A percentile compares a stretch with the other conserved stretches of the same genome.
These are phyloP conservation scores for Hydrolagus affinis DNA, from an alignment of 2,113 vertebrate genomes.

Conservation along the genomic window DNA sequence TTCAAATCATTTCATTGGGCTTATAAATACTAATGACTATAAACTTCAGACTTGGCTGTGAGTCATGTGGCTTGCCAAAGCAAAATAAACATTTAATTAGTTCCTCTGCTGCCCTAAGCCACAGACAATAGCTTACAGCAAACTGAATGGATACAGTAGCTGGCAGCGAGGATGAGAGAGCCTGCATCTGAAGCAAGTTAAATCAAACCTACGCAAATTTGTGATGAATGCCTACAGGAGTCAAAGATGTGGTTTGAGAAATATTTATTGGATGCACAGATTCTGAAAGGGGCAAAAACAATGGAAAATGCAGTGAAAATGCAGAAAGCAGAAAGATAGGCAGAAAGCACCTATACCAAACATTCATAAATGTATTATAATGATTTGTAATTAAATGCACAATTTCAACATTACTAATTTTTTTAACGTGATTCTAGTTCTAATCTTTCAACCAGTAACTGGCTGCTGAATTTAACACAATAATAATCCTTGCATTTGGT, in stretches of 20 bases:
- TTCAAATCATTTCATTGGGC: background rate
- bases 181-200: background rate
- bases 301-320: background rate
- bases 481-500: no score
- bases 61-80: background rate
- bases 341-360: no score
- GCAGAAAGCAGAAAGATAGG: no score
- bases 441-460: no score
- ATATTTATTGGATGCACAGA: background rate
- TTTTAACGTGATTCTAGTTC: no score
- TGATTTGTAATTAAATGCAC: no score
- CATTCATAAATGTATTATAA: no score
- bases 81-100: slow-evolving; percentile 21
- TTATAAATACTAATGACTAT: background rate
- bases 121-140: slow-evolving; percentile 12
- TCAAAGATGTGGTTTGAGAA: background rate
- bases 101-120: slow-evolving; percentile 7
- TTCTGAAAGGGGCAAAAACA: background rate
- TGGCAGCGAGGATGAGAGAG: background rate
- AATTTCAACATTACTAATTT: no score
- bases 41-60: background rate
- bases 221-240: background rate
- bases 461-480: no score
- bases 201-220: slow-evolving; percentile 2
- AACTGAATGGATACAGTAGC: background rate